Evolutionary conservation across 2,888 invertebrate genomes (phyloP).

Genomic region (Eristalis arbustorum): DNA sequence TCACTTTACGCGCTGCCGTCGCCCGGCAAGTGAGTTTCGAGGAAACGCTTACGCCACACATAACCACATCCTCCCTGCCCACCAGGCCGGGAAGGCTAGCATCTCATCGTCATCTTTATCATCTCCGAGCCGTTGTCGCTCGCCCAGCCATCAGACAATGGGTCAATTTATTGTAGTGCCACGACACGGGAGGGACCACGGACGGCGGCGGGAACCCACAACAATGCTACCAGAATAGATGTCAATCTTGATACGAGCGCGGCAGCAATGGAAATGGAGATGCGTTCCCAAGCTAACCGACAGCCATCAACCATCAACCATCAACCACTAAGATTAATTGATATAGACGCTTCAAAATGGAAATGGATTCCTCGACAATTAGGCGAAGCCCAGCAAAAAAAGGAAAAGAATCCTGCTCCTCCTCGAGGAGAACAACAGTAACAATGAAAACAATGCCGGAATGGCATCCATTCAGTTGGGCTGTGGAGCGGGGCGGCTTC

Average conservation of each 20-base stretch:
- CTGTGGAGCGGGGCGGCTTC: background rate
- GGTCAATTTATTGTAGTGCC: constrained; percentile 65
- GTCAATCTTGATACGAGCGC: constrained; percentile 53
- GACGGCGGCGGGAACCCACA: constrained; percentile 27
- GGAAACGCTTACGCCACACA: constrained; percentile 62
- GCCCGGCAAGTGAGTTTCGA: constrained; percentile 36
- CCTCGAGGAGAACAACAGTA: constrained; percentile 30
- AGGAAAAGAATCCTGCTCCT: background rate
- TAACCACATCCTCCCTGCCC: constrained; percentile 7
- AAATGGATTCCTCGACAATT: constrained; percentile 67
- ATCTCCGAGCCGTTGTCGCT: background rate
- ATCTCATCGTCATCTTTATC: constrained; percentile 64
- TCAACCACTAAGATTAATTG: constrained; percentile 67
- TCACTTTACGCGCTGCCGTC: constrained; percentile 37
- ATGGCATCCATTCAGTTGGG: constrained; percentile 48
- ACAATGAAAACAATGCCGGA: constrained; percentile 61
- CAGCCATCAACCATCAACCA: constrained; percentile 49
- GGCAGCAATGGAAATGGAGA: constrained; percentile 9
- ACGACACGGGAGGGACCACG: constrained; percentile 8
- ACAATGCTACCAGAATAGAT: constrained; percentile 60
- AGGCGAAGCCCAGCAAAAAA: constrained; percentile 30
- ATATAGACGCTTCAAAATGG: constrained; percentile 65
- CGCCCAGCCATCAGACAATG: constrained; percentile 45
- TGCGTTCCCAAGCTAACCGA: constrained; percentile 10
- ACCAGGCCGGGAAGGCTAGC: constrained; percentile 10